Percentiles rank a stretch among this genome's conserved stretches.
phyloP scores from a whole-genome alignment of 2,113 vertebrate species.

The Cyprinus carpio region DNA sequence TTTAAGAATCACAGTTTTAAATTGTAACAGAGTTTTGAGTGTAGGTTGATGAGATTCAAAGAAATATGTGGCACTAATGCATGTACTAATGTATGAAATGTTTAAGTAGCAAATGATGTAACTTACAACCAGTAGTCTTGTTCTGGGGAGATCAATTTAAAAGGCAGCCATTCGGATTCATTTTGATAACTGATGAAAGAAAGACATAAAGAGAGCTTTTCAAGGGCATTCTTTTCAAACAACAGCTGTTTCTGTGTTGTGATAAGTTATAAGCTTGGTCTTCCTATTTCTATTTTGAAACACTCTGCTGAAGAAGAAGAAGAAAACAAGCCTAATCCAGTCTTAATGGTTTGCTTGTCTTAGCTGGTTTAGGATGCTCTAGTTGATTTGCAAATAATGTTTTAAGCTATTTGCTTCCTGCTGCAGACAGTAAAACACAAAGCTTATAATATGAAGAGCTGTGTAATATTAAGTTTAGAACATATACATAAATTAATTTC shows the following conservation, averaged over 20 bases:
- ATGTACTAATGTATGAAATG: not conserved
- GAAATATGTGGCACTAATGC: not conserved
- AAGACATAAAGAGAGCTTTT: constrained; percentile 27
- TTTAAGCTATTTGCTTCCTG: not conserved
- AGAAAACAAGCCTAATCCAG: not conserved
- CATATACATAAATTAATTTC: not conserved
- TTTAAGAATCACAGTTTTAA: not conserved
- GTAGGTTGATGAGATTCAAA: not conserved
- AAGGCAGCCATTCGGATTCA: rapidly evolving
- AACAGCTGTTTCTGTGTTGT: not conserved
- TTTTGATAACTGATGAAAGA: constrained; percentile 41
- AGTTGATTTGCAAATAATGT: not conserved
- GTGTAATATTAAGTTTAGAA: not conserved
- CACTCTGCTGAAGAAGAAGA: too few species aligned
- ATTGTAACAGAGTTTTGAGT: too few species aligned
- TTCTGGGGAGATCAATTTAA: constrained; percentile 49
- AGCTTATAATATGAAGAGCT: not conserved
- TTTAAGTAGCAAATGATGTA: not conserved
- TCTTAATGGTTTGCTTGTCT: not conserved
- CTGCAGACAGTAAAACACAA: not conserved
- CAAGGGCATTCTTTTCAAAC: not conserved
- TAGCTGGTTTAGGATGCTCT: not conserved
- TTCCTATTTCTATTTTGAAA: not conserved
- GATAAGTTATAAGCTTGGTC: not conserved
- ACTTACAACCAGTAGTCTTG: constrained; percentile 75